Conservation (phyloP, 1,140 invertebrate genomes). For the Bombus pascuorum region DNA sequence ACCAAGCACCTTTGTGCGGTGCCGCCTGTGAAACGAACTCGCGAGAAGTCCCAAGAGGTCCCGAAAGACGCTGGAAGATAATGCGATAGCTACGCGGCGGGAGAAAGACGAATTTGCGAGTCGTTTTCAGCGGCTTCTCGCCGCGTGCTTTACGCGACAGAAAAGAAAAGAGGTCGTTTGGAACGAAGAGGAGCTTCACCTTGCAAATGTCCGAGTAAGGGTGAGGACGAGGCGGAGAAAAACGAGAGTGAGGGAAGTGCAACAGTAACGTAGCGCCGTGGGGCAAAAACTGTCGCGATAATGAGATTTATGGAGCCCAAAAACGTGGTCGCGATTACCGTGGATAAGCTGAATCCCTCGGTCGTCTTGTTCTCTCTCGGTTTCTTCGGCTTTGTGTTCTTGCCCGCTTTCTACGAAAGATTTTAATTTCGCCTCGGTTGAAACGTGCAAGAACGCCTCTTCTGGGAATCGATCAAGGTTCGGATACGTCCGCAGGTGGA, state of each 20-base stretch:
- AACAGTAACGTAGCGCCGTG: slow-evolving; percentile 46
- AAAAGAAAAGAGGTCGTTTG: not conserved
- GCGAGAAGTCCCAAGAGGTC: slow-evolving; percentile 12
- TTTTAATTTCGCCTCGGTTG: slow-evolving; percentile 29
- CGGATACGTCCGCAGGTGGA: too few relatives aligned
- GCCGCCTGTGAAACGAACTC: slow-evolving; percentile 37
- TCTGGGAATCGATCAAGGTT: slow-evolving; percentile 10
- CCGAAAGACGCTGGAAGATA: slow-evolving; percentile 51
- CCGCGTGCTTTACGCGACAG: slow-evolving; percentile 22
- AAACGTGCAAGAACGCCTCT: slow-evolving; percentile 15
- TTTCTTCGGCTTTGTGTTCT: not conserved
- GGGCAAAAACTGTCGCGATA: slow-evolving; percentile 60
- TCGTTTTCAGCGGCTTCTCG: slow-evolving; percentile 13
- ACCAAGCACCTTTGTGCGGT: slow-evolving; percentile 12
- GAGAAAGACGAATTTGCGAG: slow-evolving; percentile 52
- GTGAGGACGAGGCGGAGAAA: slow-evolving; percentile 38
- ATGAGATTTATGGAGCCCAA: slow-evolving; percentile 68
- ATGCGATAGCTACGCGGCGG: slow-evolving; percentile 36
- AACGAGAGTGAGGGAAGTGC: slow-evolving; percentile 40
- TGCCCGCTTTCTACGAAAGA: slow-evolving; percentile 32
- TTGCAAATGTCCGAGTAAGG: not conserved
- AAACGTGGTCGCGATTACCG: slow-evolving; percentile 67
- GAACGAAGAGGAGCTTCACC: not conserved
- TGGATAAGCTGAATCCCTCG: slow-evolving; percentile 44
- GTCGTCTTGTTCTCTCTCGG: slow-evolving; percentile 1